Base-by-base conservation (phyloP, 2,888 invertebrate genomes). In the Mimumesa dahlbomi region DNA sequence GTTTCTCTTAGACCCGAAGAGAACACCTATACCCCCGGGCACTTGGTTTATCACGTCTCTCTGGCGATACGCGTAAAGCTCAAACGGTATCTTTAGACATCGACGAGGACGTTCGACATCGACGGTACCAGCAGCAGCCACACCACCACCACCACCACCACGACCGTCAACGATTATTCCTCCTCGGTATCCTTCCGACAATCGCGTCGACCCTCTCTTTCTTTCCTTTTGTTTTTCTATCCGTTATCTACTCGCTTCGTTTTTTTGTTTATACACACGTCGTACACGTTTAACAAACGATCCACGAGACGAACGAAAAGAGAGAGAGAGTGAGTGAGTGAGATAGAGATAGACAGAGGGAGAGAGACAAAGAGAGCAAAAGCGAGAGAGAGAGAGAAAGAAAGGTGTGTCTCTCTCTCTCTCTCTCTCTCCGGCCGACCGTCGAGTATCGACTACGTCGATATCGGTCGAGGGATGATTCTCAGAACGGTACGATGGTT, bases 1-100 rank as follows among this genome's bases (percentile, higher is more conserved):
- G 9, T 14, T 40, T 45, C 21, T 18, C 7, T 25, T 52, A 19
- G 29, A 5, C 2, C 18, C 16, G 16, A 40, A 18, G 4, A 42
- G 62, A 43, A 54, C 29, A 65, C 42, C 65, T 53, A 62, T 21
- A 19, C 43, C 43, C 43, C n/a, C 14, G n/a, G 11, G 11, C 66
- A 45, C 56, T 67, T 29, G 2, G 29, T 43, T 52, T 61, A 52
- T 58, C 34, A 46, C 38, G 19, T 45, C 25, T 16, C 9, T 22
- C 14, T n/a, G 36, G n/a, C 43, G 6, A n/a, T 2, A 25, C 16
- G 53, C 25, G 29, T n/a, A n/a, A n/a, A n/a, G n/a, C n/a, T n/a
- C n/a, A n/a, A n/a, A n/a, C n/a, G n/a, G 43, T 62, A 42, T 53
- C 42, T 62, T 67, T 22, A 4, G 38, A 16, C n/a, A n/a, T n/a